Evolutionary conservation across 2,797 vertebrate species (phyloP).

Genomic region (Sebastes jordani): DNA sequence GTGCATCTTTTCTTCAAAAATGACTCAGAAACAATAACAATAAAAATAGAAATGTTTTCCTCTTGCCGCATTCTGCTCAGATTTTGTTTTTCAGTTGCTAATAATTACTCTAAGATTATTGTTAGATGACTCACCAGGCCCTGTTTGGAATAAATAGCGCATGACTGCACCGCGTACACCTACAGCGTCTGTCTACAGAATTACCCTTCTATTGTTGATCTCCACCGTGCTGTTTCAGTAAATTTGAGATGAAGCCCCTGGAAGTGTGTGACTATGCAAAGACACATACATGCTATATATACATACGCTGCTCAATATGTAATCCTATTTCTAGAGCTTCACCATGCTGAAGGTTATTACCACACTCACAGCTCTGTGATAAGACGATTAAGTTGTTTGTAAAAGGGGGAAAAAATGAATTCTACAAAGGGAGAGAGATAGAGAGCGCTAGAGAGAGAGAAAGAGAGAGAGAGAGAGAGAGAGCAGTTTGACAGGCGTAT

Average conservation of each 20-base stretch:
- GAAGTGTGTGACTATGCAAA: conserved; percentile 33
- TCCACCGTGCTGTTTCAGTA: conserved; percentile 51
- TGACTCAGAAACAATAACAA: neutral
- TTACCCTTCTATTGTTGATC: conserved; percentile 21
- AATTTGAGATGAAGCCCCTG: conserved; percentile 81
- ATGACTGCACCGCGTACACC: conserved; percentile 13
- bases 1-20: neutral
- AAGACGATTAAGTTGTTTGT: conserved; percentile 71
- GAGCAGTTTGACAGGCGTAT: conserved; percentile 60
- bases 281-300: conserved; percentile 18
- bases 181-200: conserved; percentile 18
- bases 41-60: neutral
- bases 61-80: neutral
- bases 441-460: neutral
- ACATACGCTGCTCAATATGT: conserved; percentile 39
- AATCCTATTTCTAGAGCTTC: conserved; percentile 54
- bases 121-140: conserved; percentile 13
- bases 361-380: conserved; percentile 54
- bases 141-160: conserved; percentile 22
- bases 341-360: conserved; percentile 54
- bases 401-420: neutral
- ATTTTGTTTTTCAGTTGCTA: conserved; percentile 26
- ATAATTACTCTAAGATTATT: conserved; percentile 27
- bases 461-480: neutral
- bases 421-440: neutral